Evolutionary conservation across 2,113 vertebrate species (phyloP).

Genomic region (Neopipo cinnamomea): DNA sequence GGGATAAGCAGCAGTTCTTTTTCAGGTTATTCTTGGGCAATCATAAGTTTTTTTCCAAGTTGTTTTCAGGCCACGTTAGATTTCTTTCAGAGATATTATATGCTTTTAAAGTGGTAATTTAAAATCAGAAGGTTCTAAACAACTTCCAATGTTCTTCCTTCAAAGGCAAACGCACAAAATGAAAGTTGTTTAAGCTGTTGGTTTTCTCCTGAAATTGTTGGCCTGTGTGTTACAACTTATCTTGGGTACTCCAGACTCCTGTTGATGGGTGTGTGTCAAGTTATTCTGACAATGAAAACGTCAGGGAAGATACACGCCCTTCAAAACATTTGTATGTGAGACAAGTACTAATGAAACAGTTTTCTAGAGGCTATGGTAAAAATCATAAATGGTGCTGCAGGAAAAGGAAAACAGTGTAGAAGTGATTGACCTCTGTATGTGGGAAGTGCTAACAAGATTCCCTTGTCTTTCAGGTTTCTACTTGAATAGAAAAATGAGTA

Average conservation of each 20-base stretch:
- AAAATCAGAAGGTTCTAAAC: neutral
- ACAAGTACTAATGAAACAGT: neutral
- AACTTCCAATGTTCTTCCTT: neutral
- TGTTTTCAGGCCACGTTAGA: neutral
- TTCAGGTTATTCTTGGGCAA: neutral
- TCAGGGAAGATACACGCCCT: fast-evolving
- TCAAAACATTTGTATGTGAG: neutral
- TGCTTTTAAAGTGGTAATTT: neutral
- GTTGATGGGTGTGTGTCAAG: neutral
- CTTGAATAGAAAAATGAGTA: neutral
- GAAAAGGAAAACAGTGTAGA: neutral
- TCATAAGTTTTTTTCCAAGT: neutral
- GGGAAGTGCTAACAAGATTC: neutral
- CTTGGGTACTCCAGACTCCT: neutral
- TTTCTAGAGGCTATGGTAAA: neutral
- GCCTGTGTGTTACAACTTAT: neutral
- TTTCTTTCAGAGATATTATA: neutral
- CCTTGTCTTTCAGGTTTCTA: neutral
- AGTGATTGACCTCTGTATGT: neutral
- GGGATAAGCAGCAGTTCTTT: neutral
- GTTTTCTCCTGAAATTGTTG: neutral
- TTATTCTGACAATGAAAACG: neutral
- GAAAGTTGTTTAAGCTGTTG: neutral
- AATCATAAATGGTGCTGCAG: neutral
- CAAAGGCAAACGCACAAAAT: neutral